These are phyloP conservation scores for Lacerta bilineata DNA, from an alignment of 2,797 vertebrate species.

Conservation along the genomic window DNA sequence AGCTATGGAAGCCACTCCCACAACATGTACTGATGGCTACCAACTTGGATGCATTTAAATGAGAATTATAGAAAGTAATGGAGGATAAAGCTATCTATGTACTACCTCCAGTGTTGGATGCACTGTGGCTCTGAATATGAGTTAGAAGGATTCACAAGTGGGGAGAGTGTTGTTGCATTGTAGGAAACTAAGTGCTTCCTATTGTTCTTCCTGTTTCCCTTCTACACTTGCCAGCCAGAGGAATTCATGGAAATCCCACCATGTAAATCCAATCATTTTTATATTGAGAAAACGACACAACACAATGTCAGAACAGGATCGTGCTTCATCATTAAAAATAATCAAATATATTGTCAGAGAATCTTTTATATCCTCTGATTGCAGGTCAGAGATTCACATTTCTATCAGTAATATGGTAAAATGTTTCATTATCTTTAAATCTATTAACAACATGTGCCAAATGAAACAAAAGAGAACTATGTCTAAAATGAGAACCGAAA, in stretches of 20 bases:
- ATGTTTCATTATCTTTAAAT: not conserved
- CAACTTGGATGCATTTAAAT: too few relatives aligned
- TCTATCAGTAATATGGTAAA: not conserved
- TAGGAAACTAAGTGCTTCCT: slow-evolving; percentile 7
- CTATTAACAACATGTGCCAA: not conserved
- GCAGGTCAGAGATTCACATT: not conserved
- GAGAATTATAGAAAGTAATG: too few relatives aligned
- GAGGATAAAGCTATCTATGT: too few relatives aligned
- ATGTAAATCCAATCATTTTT: slow-evolving; percentile 1
- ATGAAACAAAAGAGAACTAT: not conserved
- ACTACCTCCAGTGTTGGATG: too few relatives aligned
- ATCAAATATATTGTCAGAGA: not conserved
- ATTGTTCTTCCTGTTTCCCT: not conserved
- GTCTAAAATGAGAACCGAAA: not conserved
- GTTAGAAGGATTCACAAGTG: too few relatives aligned
- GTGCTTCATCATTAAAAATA: not conserved
- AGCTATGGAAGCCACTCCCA: too few relatives aligned
- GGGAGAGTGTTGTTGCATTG: not conserved
- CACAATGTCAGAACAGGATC: not conserved
- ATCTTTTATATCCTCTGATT: not conserved
- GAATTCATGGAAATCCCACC: not conserved
- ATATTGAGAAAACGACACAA: too few relatives aligned
- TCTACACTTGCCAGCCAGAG: not conserved
- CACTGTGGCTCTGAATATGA: too few relatives aligned
- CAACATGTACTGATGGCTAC: too few relatives aligned